A percentile compares a stretch with the other conserved stretches of the same genome.
These are phyloP conservation scores for Elachura formosa DNA, from an alignment of 2,113 vertebrate species.

Conservation along the genomic window DNA sequence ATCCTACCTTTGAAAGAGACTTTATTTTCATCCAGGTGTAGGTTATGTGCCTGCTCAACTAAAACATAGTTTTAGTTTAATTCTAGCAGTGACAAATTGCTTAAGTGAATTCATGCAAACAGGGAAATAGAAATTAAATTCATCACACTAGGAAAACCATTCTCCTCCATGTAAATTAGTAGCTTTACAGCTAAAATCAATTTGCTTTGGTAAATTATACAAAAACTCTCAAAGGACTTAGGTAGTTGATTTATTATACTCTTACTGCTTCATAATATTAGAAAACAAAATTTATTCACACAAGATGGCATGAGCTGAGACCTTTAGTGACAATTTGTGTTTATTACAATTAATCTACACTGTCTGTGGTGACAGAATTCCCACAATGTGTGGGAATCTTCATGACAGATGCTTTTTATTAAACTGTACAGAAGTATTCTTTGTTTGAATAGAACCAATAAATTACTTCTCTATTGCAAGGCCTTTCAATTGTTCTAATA, in stretches of 20 bases:
- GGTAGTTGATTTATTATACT: conserved; percentile 77
- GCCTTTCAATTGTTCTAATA: background rate
- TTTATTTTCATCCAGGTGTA: conserved; percentile 67
- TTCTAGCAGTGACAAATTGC: conserved; percentile 74
- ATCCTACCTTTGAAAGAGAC: background rate
- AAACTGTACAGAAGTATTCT: background rate
- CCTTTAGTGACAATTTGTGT: conserved; percentile 70
- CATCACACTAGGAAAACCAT: conserved; percentile 72
- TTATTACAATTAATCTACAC: conserved; percentile 70
- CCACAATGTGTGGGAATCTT: conserved; percentile 30
- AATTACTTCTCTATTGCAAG: background rate
- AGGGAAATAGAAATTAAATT: conserved; percentile 77
- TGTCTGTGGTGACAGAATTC: conserved; percentile 54
- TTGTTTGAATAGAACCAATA: background rate
- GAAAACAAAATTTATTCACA: conserved; percentile 75
- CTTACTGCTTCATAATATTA: conserved; percentile 70
- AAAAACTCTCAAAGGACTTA: conserved; percentile 76
- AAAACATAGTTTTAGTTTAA: conserved; percentile 68
- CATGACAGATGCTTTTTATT: conserved; percentile 29
- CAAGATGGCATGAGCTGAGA: conserved; percentile 63
- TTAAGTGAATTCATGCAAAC: conserved; percentile 72
- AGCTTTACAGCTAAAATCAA: conserved; percentile 77
- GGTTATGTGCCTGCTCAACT: conserved; percentile 52
- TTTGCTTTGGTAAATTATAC: conserved; percentile 80
- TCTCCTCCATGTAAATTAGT: conserved; percentile 74